A percentile compares a stretch with the other conserved stretches of the same genome.
These are phyloP conservation scores for Hemibagrus guttatus DNA, from an alignment of 2,797 vertebrate species.

Conservation along the genomic window DNA sequence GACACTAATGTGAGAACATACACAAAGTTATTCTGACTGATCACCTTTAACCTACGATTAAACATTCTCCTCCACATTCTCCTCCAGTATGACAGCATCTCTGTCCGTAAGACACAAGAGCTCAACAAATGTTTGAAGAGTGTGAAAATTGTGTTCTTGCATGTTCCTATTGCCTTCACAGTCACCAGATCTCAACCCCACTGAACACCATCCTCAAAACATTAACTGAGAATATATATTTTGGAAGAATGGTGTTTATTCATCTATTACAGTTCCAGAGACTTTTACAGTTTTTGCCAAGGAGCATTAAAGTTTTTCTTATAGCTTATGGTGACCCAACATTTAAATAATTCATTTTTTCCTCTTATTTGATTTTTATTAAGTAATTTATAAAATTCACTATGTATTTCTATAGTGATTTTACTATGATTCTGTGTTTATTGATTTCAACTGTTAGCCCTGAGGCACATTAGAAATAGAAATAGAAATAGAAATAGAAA, in stretches of 20 bases:
- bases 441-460: neutral
- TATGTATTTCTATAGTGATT: neutral
- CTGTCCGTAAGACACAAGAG: neutral
- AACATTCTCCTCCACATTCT: neutral
- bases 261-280: neutral
- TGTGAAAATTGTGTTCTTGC: neutral
- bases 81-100: neutral
- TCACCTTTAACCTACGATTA: neutral
- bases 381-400: no score
- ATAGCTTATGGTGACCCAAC: no score
- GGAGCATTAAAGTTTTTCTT: neutral
- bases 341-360: neutral
- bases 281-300: neutral
- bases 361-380: no score
- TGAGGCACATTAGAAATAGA: neutral
- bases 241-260: neutral
- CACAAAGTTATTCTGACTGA: neutral
- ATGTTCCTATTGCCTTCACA: neutral
- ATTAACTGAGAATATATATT: neutral
- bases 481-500: neutral
- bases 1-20: slow-evolving; percentile 14
- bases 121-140: neutral
- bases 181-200: neutral
- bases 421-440: neutral
- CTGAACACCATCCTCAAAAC: neutral